These are phyloP conservation scores for Portevinia maculata DNA, from an alignment of 2,888 invertebrate species.

Conservation along the genomic window DNA sequence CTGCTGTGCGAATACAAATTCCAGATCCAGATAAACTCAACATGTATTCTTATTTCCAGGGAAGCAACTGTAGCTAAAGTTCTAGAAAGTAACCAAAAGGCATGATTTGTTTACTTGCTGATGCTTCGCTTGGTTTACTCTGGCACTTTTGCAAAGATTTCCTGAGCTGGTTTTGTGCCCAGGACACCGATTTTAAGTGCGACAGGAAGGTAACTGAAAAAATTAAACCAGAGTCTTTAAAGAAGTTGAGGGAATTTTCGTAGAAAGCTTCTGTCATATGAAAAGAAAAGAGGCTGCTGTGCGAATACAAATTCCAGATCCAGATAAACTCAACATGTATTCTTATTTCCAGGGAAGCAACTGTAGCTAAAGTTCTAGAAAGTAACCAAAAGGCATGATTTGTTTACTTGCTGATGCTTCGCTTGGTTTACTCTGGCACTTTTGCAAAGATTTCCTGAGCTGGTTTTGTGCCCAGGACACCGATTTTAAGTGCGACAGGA, in stretches of 20 bases:
- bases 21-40: too few species aligned
- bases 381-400: conserved; percentile 61
- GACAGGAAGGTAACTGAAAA: too few species aligned
- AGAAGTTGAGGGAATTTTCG: too few species aligned
- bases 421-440: conserved; percentile 74
- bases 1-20: too few species aligned
- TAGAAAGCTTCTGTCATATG: too few species aligned
- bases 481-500: conserved; percentile 67
- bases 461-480: conserved; percentile 42
- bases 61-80: conserved; percentile 76
- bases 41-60: too few species aligned
- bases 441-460: conserved; percentile 73
- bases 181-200: conserved; percentile 74
- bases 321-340: too few species aligned
- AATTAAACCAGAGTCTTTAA: too few species aligned
- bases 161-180: conserved; percentile 15
- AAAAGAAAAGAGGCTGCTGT: too few species aligned
- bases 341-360: too few species aligned
- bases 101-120: conserved; percentile 64
- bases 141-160: conserved; percentile 76
- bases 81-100: conserved; percentile 76
- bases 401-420: conserved; percentile 71
- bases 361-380: conserved; percentile 79
- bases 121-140: conserved; percentile 70
- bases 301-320: too few species aligned